Evolutionary conservation across 2,797 vertebrate species (phyloP), one percentile per base, ranked within the genome.

Genomic region (Sebastes steindachneri): DNA sequence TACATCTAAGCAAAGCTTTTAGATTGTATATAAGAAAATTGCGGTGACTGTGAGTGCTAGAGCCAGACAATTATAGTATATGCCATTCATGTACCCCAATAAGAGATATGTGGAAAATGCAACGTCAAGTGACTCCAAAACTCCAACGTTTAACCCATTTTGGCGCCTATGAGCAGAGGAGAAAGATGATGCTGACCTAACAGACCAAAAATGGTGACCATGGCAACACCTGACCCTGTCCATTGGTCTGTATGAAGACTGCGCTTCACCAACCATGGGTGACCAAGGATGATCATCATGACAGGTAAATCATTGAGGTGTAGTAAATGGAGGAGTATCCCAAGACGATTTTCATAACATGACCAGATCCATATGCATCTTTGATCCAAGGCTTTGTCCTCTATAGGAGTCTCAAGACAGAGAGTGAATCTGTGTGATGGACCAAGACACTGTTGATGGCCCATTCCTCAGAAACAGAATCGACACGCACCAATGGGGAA

Each of bases 231-330:
- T 57, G 54, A 80, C 14, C 33, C 21, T 63, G 65, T 67, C n/a
- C 64, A 75, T 19, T 66, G 15, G 21, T 60, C 57, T 68, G 4
- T 53, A 28, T n/a, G 23, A 48, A 33, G 48, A 54, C 67, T 59
- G 11, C 4, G 3, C 72, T 82, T 45, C 53, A 59, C 31, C 26
- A 71, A 53, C 51, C 71, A 72, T 48, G 48, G 37, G 59, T 65
- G 31, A 76, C 63, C 55, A 64, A 70, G 37, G 45, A 58, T 84
- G 83, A 84, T 66, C 41, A 55, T 29, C 51, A 26, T 82, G 80
- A 73, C 73, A 74, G 66, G 29, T 66, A 74, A 70, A 62, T 66
- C 77, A 70, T 3, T 53, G 55, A 68, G 26, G 62, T 71, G 35
- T 55, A 69, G 54, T 55, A 75, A 77, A 72, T 11, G 19, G 54